These are phyloP conservation scores for Notoglanidium macrostoma DNA, from an alignment of 2,797 vertebrate genomes.

Conservation along the genomic window DNA sequence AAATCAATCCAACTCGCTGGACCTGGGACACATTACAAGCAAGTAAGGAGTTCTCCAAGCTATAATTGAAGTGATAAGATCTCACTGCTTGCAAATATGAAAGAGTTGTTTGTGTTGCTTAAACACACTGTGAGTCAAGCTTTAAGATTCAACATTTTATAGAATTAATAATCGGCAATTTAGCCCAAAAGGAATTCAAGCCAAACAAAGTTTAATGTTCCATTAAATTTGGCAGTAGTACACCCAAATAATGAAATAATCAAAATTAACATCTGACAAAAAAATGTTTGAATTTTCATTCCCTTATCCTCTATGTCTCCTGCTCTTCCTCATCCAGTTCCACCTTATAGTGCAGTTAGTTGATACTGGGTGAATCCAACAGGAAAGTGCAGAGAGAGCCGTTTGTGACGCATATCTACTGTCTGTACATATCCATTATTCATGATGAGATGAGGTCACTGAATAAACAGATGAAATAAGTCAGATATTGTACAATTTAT, in stretches of 20 bases:
- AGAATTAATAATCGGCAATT: neutral
- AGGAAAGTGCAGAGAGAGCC: conserved; percentile 34
- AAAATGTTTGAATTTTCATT: neutral
- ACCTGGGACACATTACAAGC: neutral
- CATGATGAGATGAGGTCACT: conserved; percentile 68
- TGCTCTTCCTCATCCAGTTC: neutral
- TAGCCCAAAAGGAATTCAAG: conserved; percentile 8
- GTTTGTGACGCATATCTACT: conserved; percentile 50
- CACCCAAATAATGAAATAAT: conserved; percentile 54
- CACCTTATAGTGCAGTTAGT: conserved; percentile 34
- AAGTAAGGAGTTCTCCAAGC: neutral
- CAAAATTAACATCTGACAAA: conserved; percentile 40
- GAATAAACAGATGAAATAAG: conserved; percentile 60
- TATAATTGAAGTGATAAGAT: neutral
- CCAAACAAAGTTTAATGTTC: conserved; percentile 40
- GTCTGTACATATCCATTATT: conserved; percentile 68
- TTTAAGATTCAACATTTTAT: neutral
- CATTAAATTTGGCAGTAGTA: conserved; percentile 49
- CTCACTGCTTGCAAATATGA: neutral
- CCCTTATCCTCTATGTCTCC: neutral
- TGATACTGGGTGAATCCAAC: conserved; percentile 48
- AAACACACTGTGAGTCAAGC: neutral
- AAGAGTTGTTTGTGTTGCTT: conserved; percentile 1
- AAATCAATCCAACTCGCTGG: neutral
- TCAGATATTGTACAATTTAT: conserved; percentile 54